These are phyloP conservation scores for Caenorhabditis wallacei DNA, from an alignment of 2,888 invertebrate species.

Conservation along the genomic window DNA sequence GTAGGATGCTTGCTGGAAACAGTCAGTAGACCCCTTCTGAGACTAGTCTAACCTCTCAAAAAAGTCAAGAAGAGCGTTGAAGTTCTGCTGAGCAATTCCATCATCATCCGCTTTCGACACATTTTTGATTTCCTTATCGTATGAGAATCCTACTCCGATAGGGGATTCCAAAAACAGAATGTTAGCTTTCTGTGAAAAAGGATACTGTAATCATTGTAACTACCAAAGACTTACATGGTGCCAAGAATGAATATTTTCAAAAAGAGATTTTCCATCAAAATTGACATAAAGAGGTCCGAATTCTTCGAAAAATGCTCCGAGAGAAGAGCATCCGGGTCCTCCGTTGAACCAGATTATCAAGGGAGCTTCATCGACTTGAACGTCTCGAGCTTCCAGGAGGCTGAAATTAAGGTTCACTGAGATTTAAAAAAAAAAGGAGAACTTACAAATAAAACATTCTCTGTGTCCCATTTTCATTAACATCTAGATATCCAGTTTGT, in stretches of 20 bases:
- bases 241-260: conserved; percentile 81
- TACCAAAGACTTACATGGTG: conserved; percentile 74
- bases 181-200: conserved; percentile 84
- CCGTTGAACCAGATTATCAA: conserved; percentile 85
- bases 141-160: conserved; percentile 83
- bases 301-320: conserved; percentile 69
- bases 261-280: conserved; percentile 71
- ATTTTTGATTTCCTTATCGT: conserved; percentile 55
- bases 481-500: conserved; percentile 84
- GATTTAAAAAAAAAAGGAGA: conserved; percentile 1
- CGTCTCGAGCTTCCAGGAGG: conserved; percentile 84
- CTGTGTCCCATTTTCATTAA: conserved; percentile 82
- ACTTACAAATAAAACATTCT: conserved; percentile 84
- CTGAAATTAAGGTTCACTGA: conserved; percentile 73
- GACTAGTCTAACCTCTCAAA: conserved; percentile 83
- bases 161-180: conserved; percentile 85
- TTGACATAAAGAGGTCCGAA: conserved; percentile 68
- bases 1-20: conserved; percentile 82
- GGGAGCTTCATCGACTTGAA: conserved; percentile 83
- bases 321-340: conserved; percentile 81
- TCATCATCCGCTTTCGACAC: conserved; percentile 72
- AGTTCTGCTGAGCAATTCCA: conserved; percentile 83
- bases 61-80: conserved; percentile 84
- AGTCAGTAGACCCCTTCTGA: too few species aligned
- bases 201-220: too few species aligned